phyloP scores from a whole-genome alignment of 2,113 vertebrate genomes.

The Dryoscopus gambensis region DNA sequence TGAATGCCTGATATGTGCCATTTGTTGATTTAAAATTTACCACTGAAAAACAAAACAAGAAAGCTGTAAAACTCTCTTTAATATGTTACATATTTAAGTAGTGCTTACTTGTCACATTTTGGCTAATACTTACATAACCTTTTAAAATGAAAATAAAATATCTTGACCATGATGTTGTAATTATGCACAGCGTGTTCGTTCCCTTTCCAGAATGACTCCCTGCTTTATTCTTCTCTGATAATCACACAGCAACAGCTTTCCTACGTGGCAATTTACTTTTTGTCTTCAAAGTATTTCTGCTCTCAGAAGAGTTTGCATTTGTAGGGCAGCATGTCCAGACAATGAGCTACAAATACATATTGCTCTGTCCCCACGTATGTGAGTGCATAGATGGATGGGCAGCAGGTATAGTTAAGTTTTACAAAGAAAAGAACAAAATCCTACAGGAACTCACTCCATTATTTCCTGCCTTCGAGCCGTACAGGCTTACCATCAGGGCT shows the following conservation, averaged over 20 bases:
- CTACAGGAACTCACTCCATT: neutral
- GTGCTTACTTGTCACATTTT: neutral
- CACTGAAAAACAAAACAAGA: neutral
- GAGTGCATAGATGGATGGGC: accelerated
- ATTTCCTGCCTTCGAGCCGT: neutral
- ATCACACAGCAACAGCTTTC: neutral
- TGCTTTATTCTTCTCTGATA: neutral
- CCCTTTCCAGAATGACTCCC: neutral
- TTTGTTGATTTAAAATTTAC: neutral
- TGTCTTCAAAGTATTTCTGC: neutral
- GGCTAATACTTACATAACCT: neutral
- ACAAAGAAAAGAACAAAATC: neutral
- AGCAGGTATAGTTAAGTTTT: neutral
- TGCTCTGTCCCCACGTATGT: accelerated
- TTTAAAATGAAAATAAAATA: constrained; percentile 35
- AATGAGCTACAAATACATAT: accelerated
- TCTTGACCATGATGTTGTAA: constrained; percentile 33
- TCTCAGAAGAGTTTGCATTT: neutral
- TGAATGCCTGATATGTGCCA: neutral
- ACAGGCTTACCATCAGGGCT: neutral
- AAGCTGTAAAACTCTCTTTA: neutral
- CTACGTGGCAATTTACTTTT: neutral
- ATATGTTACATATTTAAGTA: neutral
- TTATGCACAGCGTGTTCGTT: neutral
- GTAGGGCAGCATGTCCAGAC: neutral